Percentiles rank a stretch among this genome's conserved stretches.
Conservation (phyloP, 2,888 invertebrate species). For the Copidosoma aretas region DNA sequence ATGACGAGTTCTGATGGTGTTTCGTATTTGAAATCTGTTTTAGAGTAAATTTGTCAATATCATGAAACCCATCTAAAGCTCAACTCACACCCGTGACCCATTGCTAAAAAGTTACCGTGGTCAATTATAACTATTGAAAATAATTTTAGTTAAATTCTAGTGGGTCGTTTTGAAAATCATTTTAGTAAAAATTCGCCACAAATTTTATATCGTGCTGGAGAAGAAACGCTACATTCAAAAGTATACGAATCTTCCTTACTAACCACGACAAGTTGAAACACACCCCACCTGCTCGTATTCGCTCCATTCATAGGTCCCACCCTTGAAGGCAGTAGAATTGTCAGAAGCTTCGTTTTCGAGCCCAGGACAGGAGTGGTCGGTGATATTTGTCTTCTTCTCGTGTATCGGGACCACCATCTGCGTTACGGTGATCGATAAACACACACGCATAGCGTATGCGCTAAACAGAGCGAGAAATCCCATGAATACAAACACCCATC, state of each 20-base stretch:
- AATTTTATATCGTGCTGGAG: no score
- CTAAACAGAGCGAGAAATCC: conserved; percentile 74
- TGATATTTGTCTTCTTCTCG: not conserved
- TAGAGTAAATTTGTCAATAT: no score
- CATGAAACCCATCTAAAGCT: no score
- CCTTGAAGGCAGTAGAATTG: conserved; percentile 10
- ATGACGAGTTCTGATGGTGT: no score
- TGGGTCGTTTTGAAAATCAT: no score
- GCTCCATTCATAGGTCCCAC: conserved; percentile 40
- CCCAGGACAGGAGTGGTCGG: conserved; percentile 26
- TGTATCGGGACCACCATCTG: conserved; percentile 63
- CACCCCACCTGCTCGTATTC: conserved; percentile 42
- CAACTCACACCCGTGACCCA: no score
- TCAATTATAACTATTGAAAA: no score
- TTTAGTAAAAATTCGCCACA: no score
- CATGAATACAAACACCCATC: conserved; percentile 67
- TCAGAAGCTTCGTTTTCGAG: not conserved
- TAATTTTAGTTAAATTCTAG: no score
- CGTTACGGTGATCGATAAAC: conserved; percentile 75
- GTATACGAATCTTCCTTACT: not conserved
- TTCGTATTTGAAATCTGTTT: no score
- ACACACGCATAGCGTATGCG: conserved; percentile 78
- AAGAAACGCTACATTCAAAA: no score
- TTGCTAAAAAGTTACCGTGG: no score
- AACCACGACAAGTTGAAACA: not conserved